These are phyloP conservation scores for Malaclemys terrapin DNA, from an alignment of 2,113 vertebrate genomes.

Conservation along the genomic window DNA sequence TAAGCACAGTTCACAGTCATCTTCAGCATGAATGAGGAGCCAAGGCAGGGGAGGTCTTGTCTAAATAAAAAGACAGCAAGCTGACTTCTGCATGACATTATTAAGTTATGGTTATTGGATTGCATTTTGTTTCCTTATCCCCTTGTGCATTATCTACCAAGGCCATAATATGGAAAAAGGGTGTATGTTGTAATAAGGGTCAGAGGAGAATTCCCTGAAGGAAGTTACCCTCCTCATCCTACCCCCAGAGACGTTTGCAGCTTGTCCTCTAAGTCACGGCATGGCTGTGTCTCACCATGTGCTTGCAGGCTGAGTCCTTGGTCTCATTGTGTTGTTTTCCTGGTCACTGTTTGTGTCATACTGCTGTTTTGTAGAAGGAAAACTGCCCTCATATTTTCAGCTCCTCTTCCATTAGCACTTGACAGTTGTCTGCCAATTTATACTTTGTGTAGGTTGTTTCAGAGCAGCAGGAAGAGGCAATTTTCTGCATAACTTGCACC, in stretches of 20 bases:
- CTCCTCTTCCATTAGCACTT: not conserved
- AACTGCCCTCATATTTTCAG: not conserved
- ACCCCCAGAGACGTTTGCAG: accelerated
- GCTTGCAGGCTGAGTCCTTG: not conserved
- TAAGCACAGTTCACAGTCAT: not conserved
- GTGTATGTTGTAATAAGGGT: not conserved
- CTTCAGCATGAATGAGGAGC: slow-evolving; percentile 36
- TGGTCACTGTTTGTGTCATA: not conserved
- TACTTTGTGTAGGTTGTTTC: not conserved
- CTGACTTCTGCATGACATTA: not conserved
- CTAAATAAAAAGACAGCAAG: not conserved
- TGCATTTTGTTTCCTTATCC: not conserved
- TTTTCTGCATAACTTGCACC: not conserved
- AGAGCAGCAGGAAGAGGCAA: not conserved
- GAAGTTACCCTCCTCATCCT: not conserved
- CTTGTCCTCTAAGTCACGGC: not conserved
- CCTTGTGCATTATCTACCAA: not conserved
- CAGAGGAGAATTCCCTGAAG: not conserved
- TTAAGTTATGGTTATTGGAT: not conserved
- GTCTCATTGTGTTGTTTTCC: not conserved
- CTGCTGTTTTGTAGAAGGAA: not conserved
- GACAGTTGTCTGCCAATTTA: not conserved
- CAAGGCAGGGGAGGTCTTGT: not conserved
- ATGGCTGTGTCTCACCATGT: not conserved
- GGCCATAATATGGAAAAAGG: accelerated